phyloP scores from a whole-genome alignment of 1,140 invertebrate genomes.

The Zaprionus inermis region DNA sequence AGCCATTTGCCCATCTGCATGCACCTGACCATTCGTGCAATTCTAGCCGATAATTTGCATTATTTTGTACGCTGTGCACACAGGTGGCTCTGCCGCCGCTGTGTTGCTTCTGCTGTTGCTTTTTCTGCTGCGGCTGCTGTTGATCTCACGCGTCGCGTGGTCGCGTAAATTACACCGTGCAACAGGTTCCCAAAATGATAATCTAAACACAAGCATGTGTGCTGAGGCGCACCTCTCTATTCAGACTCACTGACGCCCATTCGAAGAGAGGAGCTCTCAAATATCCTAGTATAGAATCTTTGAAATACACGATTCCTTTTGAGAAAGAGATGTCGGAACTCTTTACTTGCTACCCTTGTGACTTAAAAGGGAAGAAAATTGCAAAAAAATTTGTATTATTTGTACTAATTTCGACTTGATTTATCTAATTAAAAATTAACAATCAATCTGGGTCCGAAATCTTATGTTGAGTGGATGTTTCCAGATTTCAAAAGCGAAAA shows the following conservation, averaged over 20 bases:
- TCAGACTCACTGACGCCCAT: not conserved
- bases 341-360: no score
- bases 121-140: slow-evolving; percentile 42
- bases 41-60: slow-evolving; percentile 79
- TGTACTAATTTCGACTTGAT: no score
- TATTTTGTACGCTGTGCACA: slow-evolving; percentile 62
- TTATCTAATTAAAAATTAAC: no score
- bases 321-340: no score
- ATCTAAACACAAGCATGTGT: not conserved
- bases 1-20: slow-evolving; percentile 47
- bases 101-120: slow-evolving; percentile 51
- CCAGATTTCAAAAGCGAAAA: no score
- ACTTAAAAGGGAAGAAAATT: no score
- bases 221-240: not conserved
- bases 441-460: no score
- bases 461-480: no score
- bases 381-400: no score
- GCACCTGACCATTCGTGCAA: slow-evolving; percentile 77
- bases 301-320: not conserved
- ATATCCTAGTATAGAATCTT: not conserved
- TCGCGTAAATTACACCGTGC: slow-evolving; percentile 69
- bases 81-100: slow-evolving; percentile 64
- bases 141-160: slow-evolving; percentile 69
- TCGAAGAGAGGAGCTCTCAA: not conserved
- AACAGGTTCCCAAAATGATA: slow-evolving; percentile 19